A percentile compares a stretch with the other conserved stretches of the same genome.
phyloP scores from a whole-genome alignment of 2,113 vertebrate species.

The Crotalus tigris region DNA sequence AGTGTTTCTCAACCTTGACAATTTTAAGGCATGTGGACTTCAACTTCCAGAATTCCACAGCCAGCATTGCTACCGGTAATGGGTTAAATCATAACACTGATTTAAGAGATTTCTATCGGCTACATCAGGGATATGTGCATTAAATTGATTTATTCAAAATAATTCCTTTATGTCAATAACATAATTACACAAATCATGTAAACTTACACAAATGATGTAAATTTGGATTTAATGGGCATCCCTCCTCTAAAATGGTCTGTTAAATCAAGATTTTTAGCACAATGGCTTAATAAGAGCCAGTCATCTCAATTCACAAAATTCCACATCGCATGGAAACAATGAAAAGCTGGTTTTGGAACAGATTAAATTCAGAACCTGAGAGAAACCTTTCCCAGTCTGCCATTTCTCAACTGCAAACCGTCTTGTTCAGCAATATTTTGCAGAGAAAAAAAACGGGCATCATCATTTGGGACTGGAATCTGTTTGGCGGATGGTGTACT shows the following conservation, averaged over 20 bases:
- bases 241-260: not conserved
- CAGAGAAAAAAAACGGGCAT: too few relatives aligned
- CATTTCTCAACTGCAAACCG: not conserved
- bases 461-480: not conserved
- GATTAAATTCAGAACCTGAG: not conserved
- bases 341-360: not conserved
- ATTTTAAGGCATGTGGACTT: too few relatives aligned
- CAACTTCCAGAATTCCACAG: too few relatives aligned
- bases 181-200: not conserved
- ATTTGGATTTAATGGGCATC: not conserved
- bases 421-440: not conserved
- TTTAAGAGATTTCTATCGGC: not conserved
- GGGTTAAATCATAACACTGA: too few relatives aligned
- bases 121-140: not conserved
- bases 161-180: not conserved
- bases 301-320: not conserved
- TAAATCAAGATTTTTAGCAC: not conserved
- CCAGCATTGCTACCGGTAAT: too few relatives aligned
- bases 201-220: not conserved
- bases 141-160: not conserved
- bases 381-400: not conserved
- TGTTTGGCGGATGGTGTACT: not conserved
- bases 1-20: too few relatives aligned
- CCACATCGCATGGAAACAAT: not conserved
- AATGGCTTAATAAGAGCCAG: not conserved